Conservation (phyloP, 2,797 vertebrate species). For the Macroramphosus scolopax region DNA sequence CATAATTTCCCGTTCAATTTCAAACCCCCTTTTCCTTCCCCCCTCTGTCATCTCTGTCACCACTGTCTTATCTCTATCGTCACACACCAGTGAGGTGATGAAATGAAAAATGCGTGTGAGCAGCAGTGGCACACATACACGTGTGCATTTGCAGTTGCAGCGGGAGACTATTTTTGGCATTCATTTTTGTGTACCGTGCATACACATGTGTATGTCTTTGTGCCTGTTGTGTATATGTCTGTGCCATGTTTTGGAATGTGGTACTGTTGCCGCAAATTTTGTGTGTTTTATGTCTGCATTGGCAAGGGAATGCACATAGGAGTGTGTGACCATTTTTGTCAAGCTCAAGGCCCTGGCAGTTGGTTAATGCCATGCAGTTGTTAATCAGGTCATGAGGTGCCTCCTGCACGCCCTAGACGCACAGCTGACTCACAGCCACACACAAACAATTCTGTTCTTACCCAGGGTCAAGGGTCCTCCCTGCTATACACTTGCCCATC, state of each 20-base stretch:
- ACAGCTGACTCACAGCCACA: conserved; percentile 47
- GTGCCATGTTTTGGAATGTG: conserved; percentile 11
- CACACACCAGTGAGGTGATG: conserved; percentile 70
- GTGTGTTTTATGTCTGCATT: conserved; percentile 11
- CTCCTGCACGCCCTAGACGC: conserved; percentile 32
- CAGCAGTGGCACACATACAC: conserved; percentile 15
- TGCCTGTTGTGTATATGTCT: conserved; percentile 1
- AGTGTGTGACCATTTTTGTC: conserved; percentile 39
- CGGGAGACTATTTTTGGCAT: neutral
- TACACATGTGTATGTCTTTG: conserved; percentile 1
- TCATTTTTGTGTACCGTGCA: no score
- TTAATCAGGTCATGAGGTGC: conserved; percentile 54
- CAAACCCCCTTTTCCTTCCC: conserved; percentile 22
- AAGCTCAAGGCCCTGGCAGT: conserved; percentile 39
- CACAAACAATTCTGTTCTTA: conserved; percentile 31
- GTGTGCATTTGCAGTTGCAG: conserved; percentile 15
- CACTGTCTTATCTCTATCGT: conserved; percentile 68
- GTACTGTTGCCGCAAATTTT: neutral
- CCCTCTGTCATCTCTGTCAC: conserved; percentile 68
- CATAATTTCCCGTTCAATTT: conserved; percentile 77
- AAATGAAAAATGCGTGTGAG: conserved; percentile 61
- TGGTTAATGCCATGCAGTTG: conserved; percentile 55
- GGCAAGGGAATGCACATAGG: conserved; percentile 10
- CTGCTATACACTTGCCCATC: conserved; percentile 15
- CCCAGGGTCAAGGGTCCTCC: conserved; percentile 43